phyloP scores from a whole-genome alignment of 2,888 invertebrate genomes.

The Crocallis elinguaria region DNA sequence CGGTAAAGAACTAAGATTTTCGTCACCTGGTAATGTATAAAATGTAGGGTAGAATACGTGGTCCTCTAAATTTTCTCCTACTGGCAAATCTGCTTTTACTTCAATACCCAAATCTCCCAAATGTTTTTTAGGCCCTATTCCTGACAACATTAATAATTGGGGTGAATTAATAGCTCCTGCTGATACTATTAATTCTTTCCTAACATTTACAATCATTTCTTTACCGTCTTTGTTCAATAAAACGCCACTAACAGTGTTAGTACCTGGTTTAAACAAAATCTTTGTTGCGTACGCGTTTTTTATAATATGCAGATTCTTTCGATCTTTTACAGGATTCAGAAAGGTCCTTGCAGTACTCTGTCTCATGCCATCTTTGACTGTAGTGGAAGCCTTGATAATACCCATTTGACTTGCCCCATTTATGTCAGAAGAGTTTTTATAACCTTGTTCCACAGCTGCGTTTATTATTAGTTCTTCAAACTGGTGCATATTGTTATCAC shows the following conservation, averaged over 20 bases:
- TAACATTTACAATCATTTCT: conserved; percentile 60
- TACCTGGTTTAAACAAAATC: conserved; percentile 77
- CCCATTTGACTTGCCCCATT: conserved; percentile 79
- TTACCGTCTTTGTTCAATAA: conserved; percentile 61
- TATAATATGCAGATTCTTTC: conserved; percentile 71
- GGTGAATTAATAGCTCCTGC: conserved; percentile 81
- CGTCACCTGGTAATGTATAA: conserved; percentile 56
- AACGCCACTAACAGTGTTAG: conserved; percentile 73
- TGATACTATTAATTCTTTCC: conserved; percentile 80
- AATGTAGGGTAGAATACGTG: conserved; percentile 71
- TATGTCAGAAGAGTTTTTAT: conserved; percentile 58
- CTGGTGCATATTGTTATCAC: conserved; percentile 42
- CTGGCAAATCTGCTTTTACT: conserved; percentile 72
- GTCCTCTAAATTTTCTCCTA: conserved; percentile 82
- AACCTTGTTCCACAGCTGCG: conserved; percentile 75
- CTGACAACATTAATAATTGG: conserved; percentile 79
- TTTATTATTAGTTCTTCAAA: conserved; percentile 58
- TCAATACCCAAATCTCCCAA: conserved; percentile 64
- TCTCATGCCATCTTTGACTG: conserved; percentile 72
- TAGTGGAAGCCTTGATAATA: conserved; percentile 69
- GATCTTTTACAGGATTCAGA: conserved; percentile 63
- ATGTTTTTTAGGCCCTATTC: conserved; percentile 77
- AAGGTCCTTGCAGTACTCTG: conserved; percentile 83
- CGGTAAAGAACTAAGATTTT: conserved; percentile 47
- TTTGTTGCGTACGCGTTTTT: conserved; percentile 82